Evolutionary conservation across 2,888 invertebrate species (phyloP), one percentile per base, ranked within the genome.

Genomic region (Pammene aurita): DNA sequence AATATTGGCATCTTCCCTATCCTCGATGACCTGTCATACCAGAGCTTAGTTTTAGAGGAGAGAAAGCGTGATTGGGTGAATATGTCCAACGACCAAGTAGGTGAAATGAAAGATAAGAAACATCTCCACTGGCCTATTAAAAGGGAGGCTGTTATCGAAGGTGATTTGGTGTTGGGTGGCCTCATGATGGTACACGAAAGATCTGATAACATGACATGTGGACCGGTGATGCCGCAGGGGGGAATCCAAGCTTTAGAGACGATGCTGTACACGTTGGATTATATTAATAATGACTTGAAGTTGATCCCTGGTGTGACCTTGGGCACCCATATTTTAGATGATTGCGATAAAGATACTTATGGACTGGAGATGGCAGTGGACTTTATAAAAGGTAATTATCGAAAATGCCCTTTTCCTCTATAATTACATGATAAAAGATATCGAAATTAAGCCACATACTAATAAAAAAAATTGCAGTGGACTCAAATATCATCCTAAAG

Each of bases 321-420:
- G 11, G 98, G 98, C 46, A 97, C 97, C 10, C 96, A 98, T 82
- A 95, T 98, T 64, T 93, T 98, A 73, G 98, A 98, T 83, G 98
- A 98, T 87, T 98, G 98, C 87, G 98, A 98, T 92, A 97, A 97
- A 89, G 98, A 98, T 84, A 98, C 98, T 0, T 98, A 98, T 81
- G 98, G 98, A 0, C 92, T 98, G 74, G 98, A 98, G 85, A 98
- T 98, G 96, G 97, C 98, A 14, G 97, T 98, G 14, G 98, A 98
- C 89, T 98, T 98, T 86, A 98, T 98, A 73, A 97, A 98, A 96
- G 98, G 98, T 98, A 54, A 13, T 0, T 46, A 5, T 46, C 38
- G 6, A 9, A 9, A 9, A 38, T 9, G 2, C 7, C 38, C 7
- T 26, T 26, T 26, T 26, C 4, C 26, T 26, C 26, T 26, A 26